Base-by-base conservation (phyloP, 2,888 invertebrate species). In the Apomyelois bistriatella region DNA sequence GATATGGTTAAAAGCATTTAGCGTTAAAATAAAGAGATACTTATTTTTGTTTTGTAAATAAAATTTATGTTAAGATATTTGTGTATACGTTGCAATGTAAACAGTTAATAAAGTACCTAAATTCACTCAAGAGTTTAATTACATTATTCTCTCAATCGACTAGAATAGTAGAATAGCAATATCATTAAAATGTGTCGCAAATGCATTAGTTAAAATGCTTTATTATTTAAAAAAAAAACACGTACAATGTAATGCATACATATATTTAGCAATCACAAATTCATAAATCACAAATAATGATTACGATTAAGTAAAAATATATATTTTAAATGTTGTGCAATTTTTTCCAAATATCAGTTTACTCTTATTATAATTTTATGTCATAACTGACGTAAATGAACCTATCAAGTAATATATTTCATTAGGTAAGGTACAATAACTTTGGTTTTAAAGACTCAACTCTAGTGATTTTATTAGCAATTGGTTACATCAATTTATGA, bases 221-320 rank as follows among this genome's bases (percentile, higher is more conserved):
- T 22, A 22, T 22, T 22, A 10, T 6, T 9, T 32, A 32, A 16
- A 46, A 46, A 35, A 8, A 13, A 32, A 6, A 10, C 17, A 15
- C 9, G 15, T 28, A 4, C n/a, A 32, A 32, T 32, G 46, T 32
- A 46, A 46, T 12, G 30, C 32, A 46, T 32, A 46, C 46, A 46
- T 46, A 35, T 46, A 46, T 46, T 46, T 46, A 46, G 46, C 46
- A 46, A 46, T 32, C 46, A 46, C 46, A 46, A 46, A 46, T 32
- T 12, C 28, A 32, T 46, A 28, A 30, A 30, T 30, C 30, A 43
- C 32, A 32, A 32, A 9, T 12, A 32, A 46, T 16, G 1, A 16
- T 46, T 16, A 16, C 46, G 16, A 46, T 46, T 46, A 28, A 28
- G n/a, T 15, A 40, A 16, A 40, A 40, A 16, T 16, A 13, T 32